phyloP scores from a whole-genome alignment of 2,888 invertebrate species.

The Melangyna quadrimaculata region DNA sequence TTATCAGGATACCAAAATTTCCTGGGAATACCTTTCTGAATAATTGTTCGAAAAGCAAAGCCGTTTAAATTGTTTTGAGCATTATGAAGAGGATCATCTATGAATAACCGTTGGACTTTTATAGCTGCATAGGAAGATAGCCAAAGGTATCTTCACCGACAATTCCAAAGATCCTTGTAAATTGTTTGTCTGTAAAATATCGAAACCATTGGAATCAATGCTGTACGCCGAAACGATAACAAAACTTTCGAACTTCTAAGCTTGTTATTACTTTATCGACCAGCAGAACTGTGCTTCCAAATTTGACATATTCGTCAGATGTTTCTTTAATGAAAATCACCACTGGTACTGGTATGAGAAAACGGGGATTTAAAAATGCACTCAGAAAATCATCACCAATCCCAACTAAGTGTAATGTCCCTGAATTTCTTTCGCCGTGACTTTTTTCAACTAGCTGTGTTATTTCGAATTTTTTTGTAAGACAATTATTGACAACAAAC shows the following conservation, averaged over 20 bases:
- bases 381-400: not conserved
- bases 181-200: constrained; percentile 26
- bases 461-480: not conserved
- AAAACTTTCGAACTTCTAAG: constrained; percentile 30
- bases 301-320: not conserved
- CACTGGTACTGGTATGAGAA: constrained; percentile 10
- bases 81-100: not conserved
- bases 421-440: constrained; percentile 3
- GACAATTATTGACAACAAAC: not conserved
- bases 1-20: constrained; percentile 13
- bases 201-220: not conserved
- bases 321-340: not conserved
- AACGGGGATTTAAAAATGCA: not conserved
- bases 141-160: not conserved
- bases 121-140: constrained; percentile 16
- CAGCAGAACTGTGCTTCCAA: not conserved
- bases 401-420: constrained; percentile 8
- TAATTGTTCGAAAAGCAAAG: constrained; percentile 25
- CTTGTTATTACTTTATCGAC: not conserved
- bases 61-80: constrained; percentile 29
- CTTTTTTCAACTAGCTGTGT: constrained; percentile 3
- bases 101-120: not conserved
- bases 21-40: constrained; percentile 8
- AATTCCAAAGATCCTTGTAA: constrained; percentile 46
- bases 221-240: constrained; percentile 1